These are phyloP conservation scores for Capitulum mitella DNA, from an alignment of 2,888 invertebrate species.

Conservation along the genomic window DNA sequence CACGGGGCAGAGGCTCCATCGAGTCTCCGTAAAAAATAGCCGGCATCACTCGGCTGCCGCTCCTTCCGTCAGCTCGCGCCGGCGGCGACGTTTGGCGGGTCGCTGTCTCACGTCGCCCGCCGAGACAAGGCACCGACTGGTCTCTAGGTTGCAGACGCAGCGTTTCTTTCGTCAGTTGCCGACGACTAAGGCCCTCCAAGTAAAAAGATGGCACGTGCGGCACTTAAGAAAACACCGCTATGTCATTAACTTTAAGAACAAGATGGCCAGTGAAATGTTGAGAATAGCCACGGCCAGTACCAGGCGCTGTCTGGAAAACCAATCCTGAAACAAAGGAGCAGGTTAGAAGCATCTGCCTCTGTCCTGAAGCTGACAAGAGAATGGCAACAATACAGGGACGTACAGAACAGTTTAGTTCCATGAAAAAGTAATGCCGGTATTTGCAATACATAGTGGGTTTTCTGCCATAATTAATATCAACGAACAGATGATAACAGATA, in stretches of 20 bases:
- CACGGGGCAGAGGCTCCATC: neutral
- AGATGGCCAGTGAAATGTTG: conserved; percentile 87
- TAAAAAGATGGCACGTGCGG: neutral
- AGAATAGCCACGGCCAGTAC: conserved; percentile 87
- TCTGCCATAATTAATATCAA: too few species aligned
- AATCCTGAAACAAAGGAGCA: conserved; percentile 62
- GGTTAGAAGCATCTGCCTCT: too few species aligned
- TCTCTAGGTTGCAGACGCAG: neutral
- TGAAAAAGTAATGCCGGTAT: too few species aligned
- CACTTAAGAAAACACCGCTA: neutral
- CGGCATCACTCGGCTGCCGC: neutral
- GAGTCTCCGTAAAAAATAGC: conserved; percentile 8
- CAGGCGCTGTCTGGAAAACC: conserved; percentile 92
- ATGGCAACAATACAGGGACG: too few species aligned
- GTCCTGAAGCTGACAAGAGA: too few species aligned
- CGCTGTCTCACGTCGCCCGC: too few species aligned
- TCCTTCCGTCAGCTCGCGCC: neutral
- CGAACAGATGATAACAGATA: too few species aligned
- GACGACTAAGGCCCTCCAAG: neutral
- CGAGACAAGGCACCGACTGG: conserved; percentile 11
- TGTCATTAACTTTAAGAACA: conserved; percentile 52
- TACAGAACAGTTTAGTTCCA: too few species aligned
- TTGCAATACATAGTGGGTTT: too few species aligned
- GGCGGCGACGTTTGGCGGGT: neutral
- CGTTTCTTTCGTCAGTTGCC: too few species aligned